Evolutionary conservation across 2,888 invertebrate genomes (phyloP).

Genomic region (Megamerina dolium): DNA sequence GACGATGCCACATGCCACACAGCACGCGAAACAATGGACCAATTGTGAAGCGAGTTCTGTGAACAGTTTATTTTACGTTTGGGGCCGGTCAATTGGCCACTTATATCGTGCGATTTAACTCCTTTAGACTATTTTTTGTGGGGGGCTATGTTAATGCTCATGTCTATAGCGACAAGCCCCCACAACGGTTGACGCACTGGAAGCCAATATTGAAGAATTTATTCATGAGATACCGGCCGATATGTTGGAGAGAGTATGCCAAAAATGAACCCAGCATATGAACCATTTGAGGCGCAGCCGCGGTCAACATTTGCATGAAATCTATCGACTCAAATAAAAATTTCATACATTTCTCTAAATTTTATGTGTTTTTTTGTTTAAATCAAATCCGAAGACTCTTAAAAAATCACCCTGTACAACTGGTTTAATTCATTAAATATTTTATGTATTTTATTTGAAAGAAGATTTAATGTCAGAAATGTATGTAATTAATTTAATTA

Average conservation of each 20-base stretch:
- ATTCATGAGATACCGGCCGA: neutral
- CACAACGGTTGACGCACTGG: neutral
- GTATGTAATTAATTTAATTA: too few relatives aligned
- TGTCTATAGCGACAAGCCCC: conserved; percentile 1
- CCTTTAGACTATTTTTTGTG: neutral
- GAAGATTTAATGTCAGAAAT: too few relatives aligned
- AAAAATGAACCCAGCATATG: neutral
- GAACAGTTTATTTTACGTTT: neutral
- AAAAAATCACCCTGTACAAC: too few relatives aligned
- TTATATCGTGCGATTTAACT: conserved; percentile 4
- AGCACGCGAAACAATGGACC: conserved; percentile 1
- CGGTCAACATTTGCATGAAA: neutral
- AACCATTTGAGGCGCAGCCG: neutral
- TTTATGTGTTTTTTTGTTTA: too few relatives aligned
- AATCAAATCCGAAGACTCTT: too few relatives aligned
- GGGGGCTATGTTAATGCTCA: neutral
- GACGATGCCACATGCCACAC: conserved; percentile 5
- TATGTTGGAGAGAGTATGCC: neutral
- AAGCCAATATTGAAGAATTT: neutral
- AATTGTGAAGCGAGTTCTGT: conserved; percentile 2
- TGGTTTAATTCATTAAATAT: too few relatives aligned
- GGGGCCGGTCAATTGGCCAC: conserved; percentile 1
- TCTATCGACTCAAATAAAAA: too few relatives aligned
- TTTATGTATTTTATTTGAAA: too few relatives aligned
- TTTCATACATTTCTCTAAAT: too few relatives aligned